These are phyloP conservation scores for Mesoligia furuncula DNA, from an alignment of 2,888 invertebrate species.

Conservation along the genomic window DNA sequence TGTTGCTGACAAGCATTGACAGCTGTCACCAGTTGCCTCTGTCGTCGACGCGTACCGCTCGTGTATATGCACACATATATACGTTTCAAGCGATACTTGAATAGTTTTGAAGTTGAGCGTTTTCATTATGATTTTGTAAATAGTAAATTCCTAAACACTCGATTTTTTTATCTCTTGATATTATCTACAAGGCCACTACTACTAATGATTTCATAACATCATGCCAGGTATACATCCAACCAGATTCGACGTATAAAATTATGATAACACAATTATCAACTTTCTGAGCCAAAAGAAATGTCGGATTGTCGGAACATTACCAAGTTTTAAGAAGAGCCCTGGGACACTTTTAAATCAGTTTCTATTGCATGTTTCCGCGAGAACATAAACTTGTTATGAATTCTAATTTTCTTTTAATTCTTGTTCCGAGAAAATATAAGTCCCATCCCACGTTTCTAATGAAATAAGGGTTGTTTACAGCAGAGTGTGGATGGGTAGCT, in stretches of 20 bases:
- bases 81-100: not conserved
- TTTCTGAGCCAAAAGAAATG: constrained; percentile 31
- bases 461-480: not conserved
- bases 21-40: too few species aligned
- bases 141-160: too few species aligned
- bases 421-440: not conserved
- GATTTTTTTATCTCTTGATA: not conserved
- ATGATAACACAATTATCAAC: constrained; percentile 18
- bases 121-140: not conserved
- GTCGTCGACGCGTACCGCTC: not conserved
- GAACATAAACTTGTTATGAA: constrained; percentile 28
- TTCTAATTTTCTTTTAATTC: constrained; percentile 21
- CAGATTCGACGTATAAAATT: constrained; percentile 2
- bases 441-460: constrained; percentile 1
- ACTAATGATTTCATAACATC: not conserved
- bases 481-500: too few species aligned
- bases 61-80: not conserved
- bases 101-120: not conserved
- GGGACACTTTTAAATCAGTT: constrained; percentile 41
- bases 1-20: too few species aligned
- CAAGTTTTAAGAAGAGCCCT: constrained; percentile 19
- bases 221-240: not conserved
- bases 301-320: constrained; percentile 27
- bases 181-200: not conserved
- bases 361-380: constrained; percentile 1